Base-by-base conservation (phyloP, 2,888 invertebrate species). In the Dryomyza anilis region DNA sequence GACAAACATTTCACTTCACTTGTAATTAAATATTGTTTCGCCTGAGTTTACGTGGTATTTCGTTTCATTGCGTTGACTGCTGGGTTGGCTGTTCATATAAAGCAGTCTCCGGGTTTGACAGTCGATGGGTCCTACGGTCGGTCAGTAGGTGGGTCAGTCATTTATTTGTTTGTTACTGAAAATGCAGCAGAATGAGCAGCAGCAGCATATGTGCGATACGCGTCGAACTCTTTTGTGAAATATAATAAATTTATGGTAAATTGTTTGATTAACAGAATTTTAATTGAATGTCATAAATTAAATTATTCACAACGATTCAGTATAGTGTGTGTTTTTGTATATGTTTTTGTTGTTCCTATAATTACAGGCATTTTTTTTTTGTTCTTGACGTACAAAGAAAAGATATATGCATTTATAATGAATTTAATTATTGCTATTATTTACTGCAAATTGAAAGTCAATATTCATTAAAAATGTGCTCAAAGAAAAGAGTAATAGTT, bases 251-350 rank as follows among this genome's bases (percentile, higher is more conserved):
- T 50, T 25, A 25, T 25, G 25, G 27, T 50, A 25, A 50, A 50
- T 50, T 50, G 50, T 50, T 50, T 50, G 50, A 50, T 50, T 21
- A 50, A 50, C 50, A 50, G 50, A 50, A 50, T 50, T 50, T 50
- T 50, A 50, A 50, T 50, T 50, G 25, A 27, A 50, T 50, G 50
- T 14, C 50, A 50, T 50, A 50, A 50, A 50, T 50, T 27, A 12
- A 50, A 25, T 25, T 27, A 14, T 50, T 27, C 3, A 39, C n/a
- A 14, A 39, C 39, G 8, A n/a, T n/a, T n/a, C n/a, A n/a, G n/a
- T n/a, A n/a, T n/a, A n/a, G n/a, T n/a, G n/a, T n/a, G n/a, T n/a
- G n/a, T n/a, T n/a, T n/a, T n/a, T n/a, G n/a, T n/a, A n/a, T n/a
- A n/a, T n/a, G n/a, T n/a, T n/a, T n/a, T n/a, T n/a, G n/a, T n/a